These are phyloP conservation scores for Sibirionetta formosa DNA, from an alignment of 2,797 vertebrate species.

Conservation along the genomic window DNA sequence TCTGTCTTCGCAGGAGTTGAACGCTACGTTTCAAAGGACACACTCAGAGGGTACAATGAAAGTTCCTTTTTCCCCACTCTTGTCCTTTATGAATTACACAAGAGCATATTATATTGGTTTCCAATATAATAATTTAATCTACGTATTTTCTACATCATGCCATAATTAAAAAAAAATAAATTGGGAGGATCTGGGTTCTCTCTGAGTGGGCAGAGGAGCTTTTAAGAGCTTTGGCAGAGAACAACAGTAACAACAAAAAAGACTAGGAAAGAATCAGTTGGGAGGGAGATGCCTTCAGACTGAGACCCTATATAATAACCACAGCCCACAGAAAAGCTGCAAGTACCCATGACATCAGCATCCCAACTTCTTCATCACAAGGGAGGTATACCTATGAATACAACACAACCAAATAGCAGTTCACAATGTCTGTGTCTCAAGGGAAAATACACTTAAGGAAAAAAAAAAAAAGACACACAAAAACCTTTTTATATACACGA, in stretches of 20 bases:
- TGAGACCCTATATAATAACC: background rate
- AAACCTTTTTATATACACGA: background rate
- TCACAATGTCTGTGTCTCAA: background rate
- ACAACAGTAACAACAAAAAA: fast-evolving
- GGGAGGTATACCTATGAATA: fast-evolving
- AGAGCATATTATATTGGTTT: background rate
- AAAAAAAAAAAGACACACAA: background rate
- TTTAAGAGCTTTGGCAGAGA: background rate
- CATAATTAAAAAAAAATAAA: background rate
- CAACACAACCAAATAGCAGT: background rate
- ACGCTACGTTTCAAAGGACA: background rate
- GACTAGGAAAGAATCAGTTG: background rate
- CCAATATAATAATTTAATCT: background rate
- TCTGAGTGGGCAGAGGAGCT: background rate
- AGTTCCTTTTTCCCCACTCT: background rate
- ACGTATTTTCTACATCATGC: fast-evolving
- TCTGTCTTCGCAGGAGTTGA: background rate
- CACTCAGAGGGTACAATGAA: background rate
- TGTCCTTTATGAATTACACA: background rate
- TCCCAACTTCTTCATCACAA: background rate
- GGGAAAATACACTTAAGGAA: background rate
- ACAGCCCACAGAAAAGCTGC: fast-evolving
- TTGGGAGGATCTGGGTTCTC: background rate
- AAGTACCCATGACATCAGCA: background rate
- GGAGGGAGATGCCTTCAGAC: background rate